Evolutionary conservation across 2,113 vertebrate species (phyloP).

Genomic region (Pterocles burchelli): DNA sequence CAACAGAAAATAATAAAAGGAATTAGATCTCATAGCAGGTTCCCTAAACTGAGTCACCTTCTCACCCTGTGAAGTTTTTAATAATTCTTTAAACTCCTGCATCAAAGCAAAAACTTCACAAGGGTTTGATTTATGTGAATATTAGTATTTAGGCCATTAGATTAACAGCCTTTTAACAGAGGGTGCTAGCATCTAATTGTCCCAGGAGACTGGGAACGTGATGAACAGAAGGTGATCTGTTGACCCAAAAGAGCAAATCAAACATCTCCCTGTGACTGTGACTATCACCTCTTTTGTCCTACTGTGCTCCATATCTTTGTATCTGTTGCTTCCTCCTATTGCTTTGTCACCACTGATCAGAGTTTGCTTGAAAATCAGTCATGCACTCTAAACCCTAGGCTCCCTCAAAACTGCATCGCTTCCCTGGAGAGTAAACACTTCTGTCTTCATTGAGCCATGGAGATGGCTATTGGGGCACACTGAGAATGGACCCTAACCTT

Average conservation of each 20-base stretch:
- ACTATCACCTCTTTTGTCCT: background rate
- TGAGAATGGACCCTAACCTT: background rate
- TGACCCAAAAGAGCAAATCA: slow-evolving; percentile 17
- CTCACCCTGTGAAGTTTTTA: slow-evolving; percentile 23
- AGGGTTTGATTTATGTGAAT: slow-evolving; percentile 36
- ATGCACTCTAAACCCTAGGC: background rate
- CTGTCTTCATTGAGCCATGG: background rate
- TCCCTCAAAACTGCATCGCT: background rate
- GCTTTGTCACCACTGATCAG: background rate
- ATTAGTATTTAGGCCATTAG: background rate
- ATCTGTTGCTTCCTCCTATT: background rate
- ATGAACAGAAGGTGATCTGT: background rate
- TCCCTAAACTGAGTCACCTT: slow-evolving; percentile 18
- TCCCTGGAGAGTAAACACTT: background rate
- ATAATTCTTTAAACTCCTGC: slow-evolving; percentile 32
- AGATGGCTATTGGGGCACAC: background rate
- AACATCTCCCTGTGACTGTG: background rate
- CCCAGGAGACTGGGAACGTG: background rate
- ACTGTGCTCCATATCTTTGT: background rate
- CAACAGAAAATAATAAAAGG: slow-evolving; percentile 42
- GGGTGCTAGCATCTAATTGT: background rate
- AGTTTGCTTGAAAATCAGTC: background rate
- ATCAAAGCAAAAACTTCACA: slow-evolving; percentile 34
- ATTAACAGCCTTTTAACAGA: slow-evolving; percentile 24
- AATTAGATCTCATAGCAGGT: slow-evolving; percentile 37